Evolutionary conservation across 2,113 vertebrate genomes (phyloP), one percentile per base, ranked within the genome.

Genomic region (Neomonachus schauinslandi): DNA sequence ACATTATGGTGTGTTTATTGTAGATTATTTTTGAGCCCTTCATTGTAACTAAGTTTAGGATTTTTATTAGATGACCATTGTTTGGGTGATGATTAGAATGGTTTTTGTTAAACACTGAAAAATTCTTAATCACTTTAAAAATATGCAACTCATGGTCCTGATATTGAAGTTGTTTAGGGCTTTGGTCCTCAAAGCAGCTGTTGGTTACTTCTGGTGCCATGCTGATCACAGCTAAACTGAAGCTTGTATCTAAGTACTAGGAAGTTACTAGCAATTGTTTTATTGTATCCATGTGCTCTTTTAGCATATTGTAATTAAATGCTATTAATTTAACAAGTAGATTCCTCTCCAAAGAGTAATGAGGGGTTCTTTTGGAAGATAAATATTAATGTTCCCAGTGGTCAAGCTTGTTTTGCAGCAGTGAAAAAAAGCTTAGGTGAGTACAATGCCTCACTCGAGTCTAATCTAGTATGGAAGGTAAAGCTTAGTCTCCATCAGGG

Each of bases 21-120:
- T 86, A 81, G 49, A 77, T 91, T 77, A 61, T 59, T 92, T 96
- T 97, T 95, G 87, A 95, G 63, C 36, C 76, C n/a, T 95, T 92
- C 2, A 19, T 96, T 98, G 81, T 96, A 96, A 26, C 31, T 96
- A 5, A 53, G n/a, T 87, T 93, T 84, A 80, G 90, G 93, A 61
- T 88, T 96, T 86, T 92, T 89, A 71, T 59, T 92, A 83, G 55
- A 86, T 79, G 92, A 87, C 57, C 69, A 39, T 95, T 97, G 77
- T 86, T 80, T 88, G 42, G 85, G 46, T 74, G n/a, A 72, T 80
- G 93, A 77, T 84, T 87, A 33, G 84, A 93, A 97, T 95, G 15
- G 8, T 51, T 95, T 97, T 90, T 91, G 1, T 92, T 97, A 82
- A 57, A 36, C 59, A 1, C 94, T 98, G 88, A 19, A 63, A 80